phyloP scores from a whole-genome alignment of 2,888 invertebrate genomes.

The Chloromyia formosa region DNA sequence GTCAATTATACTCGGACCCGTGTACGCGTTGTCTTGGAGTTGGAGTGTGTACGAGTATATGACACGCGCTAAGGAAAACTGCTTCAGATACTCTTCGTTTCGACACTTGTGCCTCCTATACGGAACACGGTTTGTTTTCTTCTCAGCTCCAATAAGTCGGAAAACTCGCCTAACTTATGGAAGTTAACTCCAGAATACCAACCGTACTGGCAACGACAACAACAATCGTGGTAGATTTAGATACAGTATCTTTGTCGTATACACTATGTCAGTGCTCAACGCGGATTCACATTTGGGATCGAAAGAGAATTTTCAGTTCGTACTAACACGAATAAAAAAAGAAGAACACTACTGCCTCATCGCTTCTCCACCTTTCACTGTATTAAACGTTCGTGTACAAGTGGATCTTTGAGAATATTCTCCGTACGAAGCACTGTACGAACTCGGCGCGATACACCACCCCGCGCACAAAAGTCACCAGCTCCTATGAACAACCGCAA shows the following conservation, averaged over 20 bases:
- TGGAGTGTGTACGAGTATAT: too few relatives aligned
- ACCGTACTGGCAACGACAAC: slow-evolving; percentile 5
- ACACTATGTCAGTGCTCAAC: slow-evolving; percentile 2
- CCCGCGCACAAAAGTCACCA: too few relatives aligned
- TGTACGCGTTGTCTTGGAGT: not conserved
- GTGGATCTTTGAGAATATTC: not conserved
- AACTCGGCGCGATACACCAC: too few relatives aligned
- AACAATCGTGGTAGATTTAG: too few relatives aligned
- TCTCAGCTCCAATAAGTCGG: slow-evolving; percentile 36
- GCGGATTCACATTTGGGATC: not conserved
- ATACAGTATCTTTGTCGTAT: not conserved
- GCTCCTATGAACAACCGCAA: not conserved
- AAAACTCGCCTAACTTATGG: slow-evolving; percentile 9
- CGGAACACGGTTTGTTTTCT: slow-evolving; percentile 34
- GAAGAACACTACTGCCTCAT: not conserved
- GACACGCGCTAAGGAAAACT: slow-evolving; percentile 28
- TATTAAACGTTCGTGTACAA: slow-evolving; percentile 3
- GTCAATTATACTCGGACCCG: slow-evolving; percentile 30
- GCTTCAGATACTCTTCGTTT: slow-evolving; percentile 32
- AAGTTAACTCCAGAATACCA: slow-evolving; percentile 27
- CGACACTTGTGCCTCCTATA: slow-evolving; percentile 9
- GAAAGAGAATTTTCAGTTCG: too few relatives aligned
- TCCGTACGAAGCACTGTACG: too few relatives aligned
- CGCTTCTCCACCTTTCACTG: not conserved
- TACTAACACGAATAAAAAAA: not conserved